phyloP scores from a whole-genome alignment of 1,140 invertebrate genomes.

The Drosophila kikkawai region DNA sequence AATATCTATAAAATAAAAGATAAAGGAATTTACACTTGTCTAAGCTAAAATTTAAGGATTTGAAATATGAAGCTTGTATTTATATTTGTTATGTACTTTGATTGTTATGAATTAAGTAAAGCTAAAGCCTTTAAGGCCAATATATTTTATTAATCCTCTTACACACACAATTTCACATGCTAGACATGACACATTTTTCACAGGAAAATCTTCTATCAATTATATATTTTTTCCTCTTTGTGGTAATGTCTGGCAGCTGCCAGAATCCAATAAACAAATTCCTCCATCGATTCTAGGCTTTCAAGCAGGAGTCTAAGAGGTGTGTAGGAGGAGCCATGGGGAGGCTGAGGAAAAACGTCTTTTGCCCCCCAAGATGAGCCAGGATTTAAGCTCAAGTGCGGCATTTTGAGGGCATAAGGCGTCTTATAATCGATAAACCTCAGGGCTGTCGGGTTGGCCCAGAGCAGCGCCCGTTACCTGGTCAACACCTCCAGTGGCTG shows the following conservation, averaged over 20 bases:
- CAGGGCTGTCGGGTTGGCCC: conserved; percentile 48
- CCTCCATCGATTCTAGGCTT: conserved; percentile 4
- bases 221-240: background rate
- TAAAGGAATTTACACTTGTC: background rate
- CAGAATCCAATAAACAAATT: conserved; percentile 27
- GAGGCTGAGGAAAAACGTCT: background rate
- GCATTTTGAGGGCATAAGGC: conserved; percentile 58
- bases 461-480: conserved; percentile 5
- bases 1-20: background rate
- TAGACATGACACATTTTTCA: background rate
- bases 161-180: background rate
- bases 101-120: background rate
- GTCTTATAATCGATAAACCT: conserved; percentile 75
- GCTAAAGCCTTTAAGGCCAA: background rate
- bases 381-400: conserved; percentile 44
- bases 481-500: conserved; percentile 46
- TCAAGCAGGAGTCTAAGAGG: background rate
- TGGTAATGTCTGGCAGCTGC: conserved; percentile 8
- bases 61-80: background rate
- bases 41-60: background rate
- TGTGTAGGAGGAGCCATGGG: background rate
- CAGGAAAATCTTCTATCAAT: background rate
- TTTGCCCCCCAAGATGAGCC: conserved; percentile 11
- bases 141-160: background rate
- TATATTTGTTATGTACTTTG: too few relatives aligned